Evolutionary conservation across 2,113 vertebrate species (phyloP), one percentile per base, ranked within the genome.

Genomic region (Colinus virginianus): DNA sequence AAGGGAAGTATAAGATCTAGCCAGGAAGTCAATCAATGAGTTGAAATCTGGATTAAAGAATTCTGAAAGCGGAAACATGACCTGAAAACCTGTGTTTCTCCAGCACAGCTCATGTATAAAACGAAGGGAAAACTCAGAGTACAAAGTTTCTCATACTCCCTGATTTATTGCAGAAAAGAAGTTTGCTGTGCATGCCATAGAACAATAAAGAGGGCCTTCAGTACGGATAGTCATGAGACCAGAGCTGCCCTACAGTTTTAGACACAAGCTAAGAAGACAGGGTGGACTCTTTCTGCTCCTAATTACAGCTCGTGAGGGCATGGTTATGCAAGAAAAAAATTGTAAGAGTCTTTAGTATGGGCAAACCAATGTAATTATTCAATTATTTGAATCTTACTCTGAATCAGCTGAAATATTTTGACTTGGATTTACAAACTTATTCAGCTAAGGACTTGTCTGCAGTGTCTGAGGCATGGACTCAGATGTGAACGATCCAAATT

Each of bases 11-110:
- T 38, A 46, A 59, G 17, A 82, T 16, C 9, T 78, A 78, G 26
- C 2, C 22, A 38, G 9, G 14, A 62, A 62, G 36, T 62, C 21
- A 61, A 15, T 61, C 59, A 10, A 22, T 18, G 0, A 0, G 7
- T 2, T 48, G 8, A 61, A 72, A 51, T 15, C 17, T 30, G 6
- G 13, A 49, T 45, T 32, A 22, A 77, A 83, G 59, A 26, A 15
- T 23, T 61, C 34, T 61, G 34, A 36, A 38, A 22, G 11, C 17
- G 7, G 30, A 61, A 38, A 38, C 14, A 61, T 17, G 34, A 25
- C 23, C 5, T 43, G 14, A 23, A 82, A 3, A 76, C 2, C 2
- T 6, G 3, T 11, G 13, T 8, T 25, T 3, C 32, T 32, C 32
- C 56, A 17, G 51, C 25, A 80, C 6, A 28, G n/a, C 25, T 88